Evolutionary conservation across 2,888 invertebrate species (phyloP).

Genomic region (Pteria penguin): DNA sequence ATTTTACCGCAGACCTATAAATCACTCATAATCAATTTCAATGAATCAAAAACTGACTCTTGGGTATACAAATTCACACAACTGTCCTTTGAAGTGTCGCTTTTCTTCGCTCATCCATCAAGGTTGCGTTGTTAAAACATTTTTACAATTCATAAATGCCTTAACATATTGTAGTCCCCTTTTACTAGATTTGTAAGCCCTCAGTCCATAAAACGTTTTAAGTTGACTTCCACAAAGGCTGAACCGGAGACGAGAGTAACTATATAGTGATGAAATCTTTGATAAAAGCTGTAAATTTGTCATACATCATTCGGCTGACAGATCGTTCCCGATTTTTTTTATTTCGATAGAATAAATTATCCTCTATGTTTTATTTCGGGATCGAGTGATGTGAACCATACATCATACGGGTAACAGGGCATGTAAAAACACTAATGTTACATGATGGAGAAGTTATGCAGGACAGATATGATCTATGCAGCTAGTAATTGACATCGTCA

Average conservation of each 20-base stretch:
- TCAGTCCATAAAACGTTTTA: neutral
- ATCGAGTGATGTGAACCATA: too few species aligned
- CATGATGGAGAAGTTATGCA: too few species aligned
- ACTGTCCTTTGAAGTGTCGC: neutral
- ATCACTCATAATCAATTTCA: neutral
- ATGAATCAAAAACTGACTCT: neutral
- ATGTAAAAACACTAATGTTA: too few species aligned
- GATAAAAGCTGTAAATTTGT: neutral
- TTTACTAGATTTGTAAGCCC: neutral
- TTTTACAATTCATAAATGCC: neutral
- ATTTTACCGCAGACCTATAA: too few species aligned
- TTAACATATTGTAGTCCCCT: neutral
- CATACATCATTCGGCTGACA: neutral
- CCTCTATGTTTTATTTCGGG: too few species aligned
- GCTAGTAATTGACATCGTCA: too few species aligned
- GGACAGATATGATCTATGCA: too few species aligned
- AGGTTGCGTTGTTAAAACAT: neutral
- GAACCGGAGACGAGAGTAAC: neutral
- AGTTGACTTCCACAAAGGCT: neutral
- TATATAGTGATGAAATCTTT: neutral
- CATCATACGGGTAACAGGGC: too few species aligned
- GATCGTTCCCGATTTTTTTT: neutral
- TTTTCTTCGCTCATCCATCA: neutral
- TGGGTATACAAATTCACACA: neutral
- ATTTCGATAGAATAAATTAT: too few species aligned